Percentiles rank a stretch among this genome's conserved stretches.
These are phyloP conservation scores for Myzus persicae DNA, from an alignment of 1,140 invertebrate genomes.

Conservation along the genomic window DNA sequence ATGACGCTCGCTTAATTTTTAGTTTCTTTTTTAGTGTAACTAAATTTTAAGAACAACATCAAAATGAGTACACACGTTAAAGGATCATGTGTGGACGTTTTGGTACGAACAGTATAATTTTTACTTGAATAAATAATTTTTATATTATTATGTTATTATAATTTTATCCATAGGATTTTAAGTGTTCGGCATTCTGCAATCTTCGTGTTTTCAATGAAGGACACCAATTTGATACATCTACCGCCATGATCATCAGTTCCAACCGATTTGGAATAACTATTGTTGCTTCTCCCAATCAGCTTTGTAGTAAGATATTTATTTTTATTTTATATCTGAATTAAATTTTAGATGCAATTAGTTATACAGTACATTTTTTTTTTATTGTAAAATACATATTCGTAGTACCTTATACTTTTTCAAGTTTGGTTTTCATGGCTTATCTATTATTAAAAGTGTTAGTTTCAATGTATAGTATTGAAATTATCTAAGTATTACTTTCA, in stretches of 20 bases:
- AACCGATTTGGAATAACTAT: slow-evolving; percentile 46
- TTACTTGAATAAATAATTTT: neutral
- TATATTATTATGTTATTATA: neutral
- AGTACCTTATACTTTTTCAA: neutral
- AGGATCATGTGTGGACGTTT: slow-evolving; percentile 34
- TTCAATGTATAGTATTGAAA: neutral
- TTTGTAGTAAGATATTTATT: slow-evolving; percentile 21
- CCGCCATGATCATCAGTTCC: neutral
- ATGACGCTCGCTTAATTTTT: neutral
- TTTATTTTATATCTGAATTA: neutral
- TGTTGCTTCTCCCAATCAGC: slow-evolving; percentile 33
- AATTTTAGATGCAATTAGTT: neutral
- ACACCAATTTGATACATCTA: slow-evolving; percentile 22
- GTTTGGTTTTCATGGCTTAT: neutral
- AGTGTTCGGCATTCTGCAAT: slow-evolving; percentile 49
- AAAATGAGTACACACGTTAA: slow-evolving; percentile 36
- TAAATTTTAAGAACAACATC: neutral
- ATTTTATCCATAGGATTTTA: slow-evolving; percentile 38
- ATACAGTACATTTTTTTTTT: too few species aligned
- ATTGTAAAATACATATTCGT: too few species aligned
- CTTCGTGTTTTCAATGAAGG: slow-evolving; percentile 47
- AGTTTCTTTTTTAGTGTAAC: neutral
- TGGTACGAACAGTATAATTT: neutral
- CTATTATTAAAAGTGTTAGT: neutral
- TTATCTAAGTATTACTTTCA: neutral